These are phyloP conservation scores for Nebria salina DNA, from an alignment of 2,888 invertebrate genomes.

Conservation along the genomic window DNA sequence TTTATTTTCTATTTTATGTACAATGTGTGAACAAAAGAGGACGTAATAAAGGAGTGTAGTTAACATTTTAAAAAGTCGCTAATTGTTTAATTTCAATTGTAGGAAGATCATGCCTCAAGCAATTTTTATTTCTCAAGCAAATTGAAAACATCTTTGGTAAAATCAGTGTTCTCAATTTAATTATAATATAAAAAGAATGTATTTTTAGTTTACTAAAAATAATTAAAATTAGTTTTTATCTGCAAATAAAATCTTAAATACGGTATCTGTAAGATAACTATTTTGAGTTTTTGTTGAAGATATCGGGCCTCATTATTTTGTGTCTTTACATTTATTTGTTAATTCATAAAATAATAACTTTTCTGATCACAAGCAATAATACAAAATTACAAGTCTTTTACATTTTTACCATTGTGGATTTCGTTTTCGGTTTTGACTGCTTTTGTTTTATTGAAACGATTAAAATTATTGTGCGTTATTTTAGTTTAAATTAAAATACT, in stretches of 20 bases:
- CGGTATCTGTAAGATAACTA: too few species aligned
- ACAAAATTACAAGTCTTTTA: neutral
- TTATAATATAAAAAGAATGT: constrained; percentile 30
- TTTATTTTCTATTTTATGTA: constrained; percentile 17
- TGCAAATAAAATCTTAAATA: too few species aligned
- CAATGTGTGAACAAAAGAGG: neutral
- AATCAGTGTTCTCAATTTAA: constrained; percentile 38
- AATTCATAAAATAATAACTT: neutral
- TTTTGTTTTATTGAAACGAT: neutral
- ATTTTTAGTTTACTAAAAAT: neutral
- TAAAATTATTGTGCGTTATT: neutral
- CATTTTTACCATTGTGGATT: neutral
- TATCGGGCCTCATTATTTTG: too few species aligned
- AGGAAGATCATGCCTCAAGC: constrained; percentile 38
- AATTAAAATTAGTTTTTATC: neutral
- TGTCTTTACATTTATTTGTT: neutral
- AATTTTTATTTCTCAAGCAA: constrained; percentile 38
- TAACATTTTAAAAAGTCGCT: constrained; percentile 2
- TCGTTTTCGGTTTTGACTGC: neutral
- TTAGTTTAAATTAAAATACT: neutral
- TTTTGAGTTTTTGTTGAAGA: too few species aligned
- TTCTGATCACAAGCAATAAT: neutral
- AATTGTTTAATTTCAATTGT: constrained; percentile 11
- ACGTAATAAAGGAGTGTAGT: neutral
- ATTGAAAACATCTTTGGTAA: constrained; percentile 46